Percentiles rank a stretch among this genome's conserved stretches.
Conservation (phyloP, 2,888 invertebrate species). For the Lasioglossum lativentre region DNA sequence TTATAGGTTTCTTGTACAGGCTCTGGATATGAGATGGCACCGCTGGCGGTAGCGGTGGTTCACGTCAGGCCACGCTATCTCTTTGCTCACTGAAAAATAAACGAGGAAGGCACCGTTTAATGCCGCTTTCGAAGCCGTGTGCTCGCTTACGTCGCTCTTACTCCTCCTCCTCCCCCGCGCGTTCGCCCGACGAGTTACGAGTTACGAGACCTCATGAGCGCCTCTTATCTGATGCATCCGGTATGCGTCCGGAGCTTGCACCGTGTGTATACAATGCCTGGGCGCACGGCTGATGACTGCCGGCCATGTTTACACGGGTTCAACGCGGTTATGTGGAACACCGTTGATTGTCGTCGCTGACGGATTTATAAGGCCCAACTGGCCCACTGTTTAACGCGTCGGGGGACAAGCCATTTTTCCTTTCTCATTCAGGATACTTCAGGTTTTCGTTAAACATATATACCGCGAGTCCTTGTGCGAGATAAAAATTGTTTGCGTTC, state of each 20-base stretch:
- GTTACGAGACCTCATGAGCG: constrained; percentile 49
- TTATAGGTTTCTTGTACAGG: constrained; percentile 71
- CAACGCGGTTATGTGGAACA: constrained; percentile 28
- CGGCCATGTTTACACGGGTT: constrained; percentile 43
- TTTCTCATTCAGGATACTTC: too few relatives aligned
- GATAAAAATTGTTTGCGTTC: too few relatives aligned
- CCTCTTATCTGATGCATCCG: constrained; percentile 74
- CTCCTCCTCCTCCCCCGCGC: not conserved
- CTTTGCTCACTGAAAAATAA: constrained; percentile 76
- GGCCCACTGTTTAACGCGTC: not conserved
- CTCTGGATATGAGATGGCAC: constrained; percentile 44
- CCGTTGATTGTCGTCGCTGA: constrained; percentile 20
- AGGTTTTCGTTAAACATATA: too few relatives aligned
- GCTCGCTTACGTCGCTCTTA: constrained; percentile 14
- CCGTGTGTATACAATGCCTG: constrained; percentile 47
- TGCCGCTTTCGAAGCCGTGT: constrained; percentile 52
- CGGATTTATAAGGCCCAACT: not conserved
- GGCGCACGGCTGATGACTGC: constrained; percentile 40
- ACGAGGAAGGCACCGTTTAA: constrained; percentile 70
- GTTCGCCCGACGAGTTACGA: constrained; percentile 22
- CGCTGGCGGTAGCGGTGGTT: constrained; percentile 66
- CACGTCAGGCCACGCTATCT: constrained; percentile 66
- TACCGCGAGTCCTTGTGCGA: too few relatives aligned
- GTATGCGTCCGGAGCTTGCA: constrained; percentile 42
- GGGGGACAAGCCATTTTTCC: too few relatives aligned